Evolutionary conservation across 92 coral and sea anemone species (phyloP), one percentile per base, ranked within the genome.

Genomic region (Bergia sp.): DNA sequence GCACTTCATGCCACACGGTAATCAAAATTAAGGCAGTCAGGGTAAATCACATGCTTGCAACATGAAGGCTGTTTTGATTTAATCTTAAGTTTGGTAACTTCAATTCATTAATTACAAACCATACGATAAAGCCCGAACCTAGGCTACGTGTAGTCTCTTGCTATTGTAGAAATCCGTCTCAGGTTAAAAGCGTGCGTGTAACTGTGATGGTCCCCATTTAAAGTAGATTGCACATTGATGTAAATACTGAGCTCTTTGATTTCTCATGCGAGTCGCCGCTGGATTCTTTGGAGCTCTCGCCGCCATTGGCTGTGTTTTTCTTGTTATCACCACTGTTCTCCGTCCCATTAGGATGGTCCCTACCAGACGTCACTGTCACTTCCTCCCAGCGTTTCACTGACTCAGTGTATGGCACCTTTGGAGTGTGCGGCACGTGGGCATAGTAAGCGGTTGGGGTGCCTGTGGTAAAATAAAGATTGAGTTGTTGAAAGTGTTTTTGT

Each of bases 361-460:
- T 53, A 37, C 12, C 82, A 20, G 77, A 45, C 4, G 11, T 40
- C 69, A 42, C 42, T 38, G 43, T 55, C 43, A 39, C 90, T 0
- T 79, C 45, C 1, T 80, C 79, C 87, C 87, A 84, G 3, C 12
- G 87, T 9, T 37, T 71, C 44, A 43, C 12, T 23, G 66, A 45
- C 41, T 71, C 77, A 2, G 43, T 72, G 18, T 77, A 86, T 0
- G 90, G 15, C 65, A 37, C 79, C 69, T 53, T 67, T 18, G 89
- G 88, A n/a, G 88, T 86, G 89, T 95, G 98, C 0, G 98, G 94
- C 57, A 92, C 93, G 82, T 95, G 98, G 0, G 93, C 98, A 77
- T 95, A 95, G 76, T 95, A 95, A 18, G 98, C 92, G 2, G 94
- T 92, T 41, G 96, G 93, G 41, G n/a, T 69, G 41, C 87, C 87